Base-by-base conservation (phyloP, 1,140 invertebrate genomes). In the Trichomalopsis sarcophagae region DNA sequence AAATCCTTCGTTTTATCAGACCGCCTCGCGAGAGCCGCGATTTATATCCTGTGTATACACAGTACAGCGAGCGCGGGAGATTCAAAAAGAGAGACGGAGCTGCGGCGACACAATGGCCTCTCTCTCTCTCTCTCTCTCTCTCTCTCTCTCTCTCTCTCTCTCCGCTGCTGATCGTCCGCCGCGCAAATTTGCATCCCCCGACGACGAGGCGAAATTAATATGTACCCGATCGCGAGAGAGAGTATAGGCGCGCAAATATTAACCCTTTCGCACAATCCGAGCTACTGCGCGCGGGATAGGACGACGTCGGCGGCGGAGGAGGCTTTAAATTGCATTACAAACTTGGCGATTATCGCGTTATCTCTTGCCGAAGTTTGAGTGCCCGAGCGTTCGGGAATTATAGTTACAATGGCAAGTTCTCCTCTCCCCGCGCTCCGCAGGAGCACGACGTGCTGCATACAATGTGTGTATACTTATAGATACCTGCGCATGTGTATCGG, bases 281-380 rank as follows among this genome's bases (percentile, higher is more conserved):
- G 74, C 11, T 14, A 13, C 40, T 13, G 50, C n/a, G 27, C 30
- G 47, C 0, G 21, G 17, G 21, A 62, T 62, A 62, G 5, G 21
- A 62, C 21, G 17, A 6, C 21, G 6, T 3, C 44, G 47, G 7
- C n/a, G 7, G 75, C 21, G 6, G 33, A 62, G 27, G 55, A 33
- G 81, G 71, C 73, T 81, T 84, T 86, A 86, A 86, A 86, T 86
- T 86, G 69, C 78, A 84, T 86, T 86, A 86, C 76, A 81, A 86
- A 86, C 81, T 86, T 86, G 36, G 23, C 78, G 82, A 86, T 86
- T 86, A 86, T 86, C 85, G 62, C 85, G 85, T 86, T 86, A 86
- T 86, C 85, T 86, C 69, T 66, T 47, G 44, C 36, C 11, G 14
- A 82, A 82, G 55, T 82, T 86, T 82, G 81, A 82, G 84, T 85